Evolutionary conservation across 2,888 invertebrate genomes (phyloP).

Genomic region (Ormyrus thymus): DNA sequence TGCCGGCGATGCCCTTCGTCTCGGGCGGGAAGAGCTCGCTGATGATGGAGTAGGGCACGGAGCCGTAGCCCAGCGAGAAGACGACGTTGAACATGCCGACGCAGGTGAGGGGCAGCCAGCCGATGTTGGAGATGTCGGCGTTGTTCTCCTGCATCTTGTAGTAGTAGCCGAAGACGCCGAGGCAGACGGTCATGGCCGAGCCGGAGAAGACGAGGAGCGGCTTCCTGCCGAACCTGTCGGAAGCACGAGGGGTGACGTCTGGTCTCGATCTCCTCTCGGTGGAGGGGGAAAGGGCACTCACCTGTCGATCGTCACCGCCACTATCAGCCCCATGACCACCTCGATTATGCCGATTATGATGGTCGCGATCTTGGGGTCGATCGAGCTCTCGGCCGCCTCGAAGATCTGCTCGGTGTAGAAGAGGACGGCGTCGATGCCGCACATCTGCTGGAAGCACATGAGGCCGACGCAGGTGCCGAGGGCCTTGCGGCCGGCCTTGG

Average conservation of each 20-base stretch:
- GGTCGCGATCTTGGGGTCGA: conserved; percentile 73
- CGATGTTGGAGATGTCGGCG: conserved; percentile 64
- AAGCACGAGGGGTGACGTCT: too few relatives aligned
- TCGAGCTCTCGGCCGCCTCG: conserved; percentile 70
- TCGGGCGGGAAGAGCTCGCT: conserved; percentile 75
- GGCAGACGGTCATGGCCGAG: conserved; percentile 69
- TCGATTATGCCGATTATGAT: conserved; percentile 77
- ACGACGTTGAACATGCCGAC: conserved; percentile 73
- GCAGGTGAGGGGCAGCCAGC: conserved; percentile 74
- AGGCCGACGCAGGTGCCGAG: conserved; percentile 75
- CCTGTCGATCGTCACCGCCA: conserved; percentile 75
- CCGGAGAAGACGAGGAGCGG: conserved; percentile 77
- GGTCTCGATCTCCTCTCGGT: too few relatives aligned
- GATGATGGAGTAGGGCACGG: conserved; percentile 76
- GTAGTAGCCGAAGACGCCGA: conserved; percentile 70
- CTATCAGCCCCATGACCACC: conserved; percentile 70
- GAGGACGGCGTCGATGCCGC: conserved; percentile 75
- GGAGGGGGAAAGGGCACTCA: too few relatives aligned
- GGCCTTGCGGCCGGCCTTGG: conserved; percentile 72
- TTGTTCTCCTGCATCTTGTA: conserved; percentile 67
- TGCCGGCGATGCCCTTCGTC: conserved; percentile 72
- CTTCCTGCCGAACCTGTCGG: conserved; percentile 75
- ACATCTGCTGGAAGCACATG: conserved; percentile 77
- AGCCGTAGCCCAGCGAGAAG: conserved; percentile 75
- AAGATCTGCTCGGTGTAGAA: conserved; percentile 75